Percentiles rank a stretch among this genome's conserved stretches.
Evolutionary conservation across 1,140 invertebrate species (phyloP).

Genomic region (Drosophila albomicans): DNA sequence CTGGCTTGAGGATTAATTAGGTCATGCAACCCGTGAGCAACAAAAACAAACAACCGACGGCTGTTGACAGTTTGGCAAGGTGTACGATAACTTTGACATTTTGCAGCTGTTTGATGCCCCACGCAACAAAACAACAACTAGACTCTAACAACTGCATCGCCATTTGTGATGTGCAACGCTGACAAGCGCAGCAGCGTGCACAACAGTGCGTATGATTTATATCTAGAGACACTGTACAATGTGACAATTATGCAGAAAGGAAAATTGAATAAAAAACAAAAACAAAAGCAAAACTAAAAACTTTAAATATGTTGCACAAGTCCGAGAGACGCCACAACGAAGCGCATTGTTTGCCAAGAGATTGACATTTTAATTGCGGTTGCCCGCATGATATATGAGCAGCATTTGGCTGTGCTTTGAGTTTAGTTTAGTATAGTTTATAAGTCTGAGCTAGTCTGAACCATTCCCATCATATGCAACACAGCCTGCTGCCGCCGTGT

Average conservation of each 20-base stretch:
- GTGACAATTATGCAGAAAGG: constrained; percentile 54
- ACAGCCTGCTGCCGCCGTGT: constrained; percentile 9
- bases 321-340: constrained; percentile 1
- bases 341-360: constrained; percentile 60
- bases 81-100: constrained; percentile 60
- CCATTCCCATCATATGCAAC: constrained; percentile 51
- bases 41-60: constrained; percentile 22
- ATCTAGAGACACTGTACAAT: constrained; percentile 54
- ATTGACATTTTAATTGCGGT: constrained; percentile 76
- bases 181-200: constrained; percentile 37
- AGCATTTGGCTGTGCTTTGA: constrained; percentile 12
- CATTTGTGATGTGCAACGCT: constrained; percentile 20
- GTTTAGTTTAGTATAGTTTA: background rate
- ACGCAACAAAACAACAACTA: constrained; percentile 30
- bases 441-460: constrained; percentile 3
- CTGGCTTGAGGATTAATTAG: constrained; percentile 64
- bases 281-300: constrained; percentile 25
- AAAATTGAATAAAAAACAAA: background rate
- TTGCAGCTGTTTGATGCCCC: constrained; percentile 44
- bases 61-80: constrained; percentile 54
- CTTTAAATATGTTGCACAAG: constrained; percentile 55
- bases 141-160: background rate
- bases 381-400: constrained; percentile 72
- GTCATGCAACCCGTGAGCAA: constrained; percentile 56
- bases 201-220: constrained; percentile 77